phyloP scores from a whole-genome alignment of 2,797 vertebrate genomes.

The Diplodus puntazzo region DNA sequence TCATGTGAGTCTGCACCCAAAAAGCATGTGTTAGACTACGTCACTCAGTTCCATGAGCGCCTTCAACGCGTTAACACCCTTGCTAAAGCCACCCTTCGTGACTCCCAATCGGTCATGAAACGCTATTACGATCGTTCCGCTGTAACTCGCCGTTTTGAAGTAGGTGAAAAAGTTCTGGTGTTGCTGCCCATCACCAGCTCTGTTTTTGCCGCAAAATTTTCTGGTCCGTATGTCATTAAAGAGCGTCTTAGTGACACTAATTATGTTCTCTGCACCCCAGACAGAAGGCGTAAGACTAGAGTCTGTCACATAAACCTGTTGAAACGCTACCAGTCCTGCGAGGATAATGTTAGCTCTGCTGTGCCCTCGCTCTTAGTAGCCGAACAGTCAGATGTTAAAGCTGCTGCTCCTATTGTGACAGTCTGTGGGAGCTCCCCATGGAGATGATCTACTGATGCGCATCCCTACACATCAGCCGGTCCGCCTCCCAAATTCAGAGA shows the following conservation, averaged over 20 bases:
- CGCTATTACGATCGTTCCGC: background rate
- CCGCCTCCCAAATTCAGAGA: too few relatives aligned
- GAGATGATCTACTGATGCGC: too few relatives aligned
- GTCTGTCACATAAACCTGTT: background rate
- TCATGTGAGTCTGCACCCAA: background rate
- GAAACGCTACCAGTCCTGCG: background rate
- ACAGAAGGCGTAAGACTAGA: background rate
- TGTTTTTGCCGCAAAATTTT: background rate
- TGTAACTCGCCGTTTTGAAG: too few relatives aligned
- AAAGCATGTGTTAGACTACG: background rate
- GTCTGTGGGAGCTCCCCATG: too few relatives aligned
- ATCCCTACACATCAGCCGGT: too few relatives aligned
- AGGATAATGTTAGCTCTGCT: too few relatives aligned
- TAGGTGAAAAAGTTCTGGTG: background rate
- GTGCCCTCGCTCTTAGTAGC: too few relatives aligned
- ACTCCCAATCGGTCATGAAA: background rate
- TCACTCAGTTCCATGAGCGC: too few relatives aligned
- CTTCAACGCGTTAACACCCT: background rate
- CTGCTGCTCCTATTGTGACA: too few relatives aligned
- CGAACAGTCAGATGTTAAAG: too few relatives aligned
- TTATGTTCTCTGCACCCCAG: background rate
- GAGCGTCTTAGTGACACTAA: background rate
- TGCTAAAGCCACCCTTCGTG: background rate
- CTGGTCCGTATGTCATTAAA: background rate
- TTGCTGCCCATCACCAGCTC: background rate